A percentile compares a stretch with the other conserved stretches of the same genome.
phyloP scores from a whole-genome alignment of 2,113 vertebrate genomes.

The Athene cunicularia region DNA sequence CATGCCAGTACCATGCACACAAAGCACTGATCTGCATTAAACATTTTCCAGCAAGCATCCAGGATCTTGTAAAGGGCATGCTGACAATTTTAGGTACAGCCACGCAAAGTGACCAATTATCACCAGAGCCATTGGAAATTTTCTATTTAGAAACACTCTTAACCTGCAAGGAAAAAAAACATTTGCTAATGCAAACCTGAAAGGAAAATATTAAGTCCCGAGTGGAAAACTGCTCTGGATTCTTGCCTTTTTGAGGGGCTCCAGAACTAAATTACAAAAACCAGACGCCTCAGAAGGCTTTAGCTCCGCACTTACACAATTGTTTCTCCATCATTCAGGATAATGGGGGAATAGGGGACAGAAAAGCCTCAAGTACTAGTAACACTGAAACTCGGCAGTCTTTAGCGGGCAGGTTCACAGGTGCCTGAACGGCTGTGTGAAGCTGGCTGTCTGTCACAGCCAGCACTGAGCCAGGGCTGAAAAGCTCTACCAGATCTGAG shows the following conservation, averaged over 20 bases:
- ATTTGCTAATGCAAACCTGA: not conserved
- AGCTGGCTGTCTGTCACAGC: not conserved
- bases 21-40: not conserved
- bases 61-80: not conserved
- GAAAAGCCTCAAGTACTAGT: not conserved
- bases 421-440: not conserved
- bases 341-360: not conserved
- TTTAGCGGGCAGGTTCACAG: not conserved
- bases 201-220: conserved; percentile 25
- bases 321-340: not conserved
- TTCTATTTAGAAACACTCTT: not conserved
- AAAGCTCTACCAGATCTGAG: not conserved
- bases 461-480: not conserved
- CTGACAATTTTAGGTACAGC: not conserved
- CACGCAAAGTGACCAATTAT: not conserved
- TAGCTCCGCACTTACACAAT: not conserved
- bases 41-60: not conserved
- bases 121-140: not conserved
- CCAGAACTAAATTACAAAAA: not conserved
- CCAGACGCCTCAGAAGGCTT: not conserved
- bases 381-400: not conserved
- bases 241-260: conserved; percentile 26
- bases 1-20: not conserved
- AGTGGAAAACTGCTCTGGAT: conserved; percentile 7
- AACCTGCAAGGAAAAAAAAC: not conserved